A percentile compares a stretch with the other conserved stretches of the same genome.
Conservation (phyloP, 2,113 vertebrate genomes). For the Pseudois nayaur region DNA sequence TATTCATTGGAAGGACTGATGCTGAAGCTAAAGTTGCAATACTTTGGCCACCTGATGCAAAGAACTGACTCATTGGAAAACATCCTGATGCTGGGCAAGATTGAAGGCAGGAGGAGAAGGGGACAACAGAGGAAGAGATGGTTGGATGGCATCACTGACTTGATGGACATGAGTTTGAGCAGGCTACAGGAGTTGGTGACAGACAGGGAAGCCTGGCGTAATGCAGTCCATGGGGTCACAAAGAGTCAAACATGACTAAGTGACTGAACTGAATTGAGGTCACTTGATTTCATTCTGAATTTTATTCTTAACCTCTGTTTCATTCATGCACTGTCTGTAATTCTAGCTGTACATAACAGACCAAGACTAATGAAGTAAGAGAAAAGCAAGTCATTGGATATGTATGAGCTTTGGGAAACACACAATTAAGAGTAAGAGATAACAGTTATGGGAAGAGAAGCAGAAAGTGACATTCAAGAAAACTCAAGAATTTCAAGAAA, state of each 20-base stretch:
- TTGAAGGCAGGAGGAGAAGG: neutral
- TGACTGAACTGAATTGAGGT: neutral
- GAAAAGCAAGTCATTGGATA: neutral
- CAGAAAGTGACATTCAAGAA: constrained; percentile 2
- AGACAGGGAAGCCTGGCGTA: fast-evolving
- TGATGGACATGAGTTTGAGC: neutral
- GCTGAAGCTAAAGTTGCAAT: neutral
- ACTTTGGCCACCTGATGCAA: neutral
- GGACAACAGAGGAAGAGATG: neutral
- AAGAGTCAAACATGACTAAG: neutral
- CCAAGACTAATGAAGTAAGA: neutral
- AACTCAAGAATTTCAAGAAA: constrained; percentile 9
- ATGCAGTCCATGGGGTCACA: neutral
- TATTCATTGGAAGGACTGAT: neutral
- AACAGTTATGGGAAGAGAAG: neutral
- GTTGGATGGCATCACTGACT: neutral
- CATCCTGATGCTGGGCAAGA: neutral
- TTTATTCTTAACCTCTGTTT: neutral
- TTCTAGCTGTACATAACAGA: neutral
- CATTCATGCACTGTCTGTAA: neutral
- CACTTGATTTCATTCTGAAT: neutral
- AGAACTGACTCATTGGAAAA: neutral
- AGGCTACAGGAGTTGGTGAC: neutral
- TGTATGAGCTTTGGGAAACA: neutral
- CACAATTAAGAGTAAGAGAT: neutral